Conservation (phyloP, 2,113 vertebrate genomes). For the Corydoras maculifer region DNA sequence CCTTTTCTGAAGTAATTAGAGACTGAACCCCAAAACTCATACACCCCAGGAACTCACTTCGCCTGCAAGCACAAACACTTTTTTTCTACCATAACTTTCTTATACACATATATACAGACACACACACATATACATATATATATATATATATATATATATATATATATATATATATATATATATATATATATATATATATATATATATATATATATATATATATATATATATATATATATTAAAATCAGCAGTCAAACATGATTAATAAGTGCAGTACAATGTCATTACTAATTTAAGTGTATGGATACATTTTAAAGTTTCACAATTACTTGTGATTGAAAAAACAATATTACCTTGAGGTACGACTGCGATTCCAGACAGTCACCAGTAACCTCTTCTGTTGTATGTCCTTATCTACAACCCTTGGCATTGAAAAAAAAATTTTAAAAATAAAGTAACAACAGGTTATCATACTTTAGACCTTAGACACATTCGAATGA, state of each 20-base stretch:
- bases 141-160: too few relatives aligned
- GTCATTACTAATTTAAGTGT: too few relatives aligned
- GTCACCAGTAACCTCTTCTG: conserved; percentile 73
- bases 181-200: too few relatives aligned
- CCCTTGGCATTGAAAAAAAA: conserved; percentile 54
- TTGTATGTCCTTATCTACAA: conserved; percentile 59
- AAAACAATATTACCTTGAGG: conserved; percentile 58
- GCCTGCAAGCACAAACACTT: conserved; percentile 53
- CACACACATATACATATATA: too few relatives aligned
- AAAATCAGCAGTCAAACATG: too few relatives aligned
- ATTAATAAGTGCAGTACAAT: too few relatives aligned
- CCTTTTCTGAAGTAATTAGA: conserved; percentile 70
- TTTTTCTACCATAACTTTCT: neutral
- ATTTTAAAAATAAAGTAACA: conserved; percentile 21
- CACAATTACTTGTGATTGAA: neutral
- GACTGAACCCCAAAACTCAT: conserved; percentile 86
- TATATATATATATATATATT: too few relatives aligned
- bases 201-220: too few relatives aligned
- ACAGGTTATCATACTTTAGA: neutral
- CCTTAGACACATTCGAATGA: too few relatives aligned
- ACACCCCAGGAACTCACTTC: conserved; percentile 72
- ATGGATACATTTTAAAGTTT: neutral
- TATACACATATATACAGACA: too few relatives aligned
- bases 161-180: too few relatives aligned
- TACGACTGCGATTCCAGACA: conserved; percentile 64